Evolutionary conservation across 92 coral and sea anemone genomes (phyloP), one percentile per base, ranked within the genome.

Genomic region (Actinostola sp.): DNA sequence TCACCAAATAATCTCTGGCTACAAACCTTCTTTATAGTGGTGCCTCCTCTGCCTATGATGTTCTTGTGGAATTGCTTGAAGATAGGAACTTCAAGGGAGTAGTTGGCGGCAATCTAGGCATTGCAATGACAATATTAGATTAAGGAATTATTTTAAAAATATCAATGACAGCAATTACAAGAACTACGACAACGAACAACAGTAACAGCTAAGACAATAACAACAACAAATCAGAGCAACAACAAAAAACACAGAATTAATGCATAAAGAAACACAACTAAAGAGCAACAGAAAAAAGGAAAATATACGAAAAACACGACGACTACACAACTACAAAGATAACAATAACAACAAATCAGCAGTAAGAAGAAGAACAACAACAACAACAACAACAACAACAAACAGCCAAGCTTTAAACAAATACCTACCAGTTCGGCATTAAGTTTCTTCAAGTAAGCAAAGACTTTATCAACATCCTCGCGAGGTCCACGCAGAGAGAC

Each of bases 31-130:
- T 81, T 91, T 50, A 95, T 95, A 10, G 99, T 95, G 3, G 74
- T 66, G 17, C 99, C 99, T 19, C 99, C 99, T 70, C 97, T 78
- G 15, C 99, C 99, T 69, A 95, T 95, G 53, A 95, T 81, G 80
- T 95, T 95, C 83, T 89, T 91, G 83, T 95, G 99, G 72, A 91
- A 95, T 82, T 95, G 93, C 77, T 95, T 95, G 82, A 88, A 95
- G 83, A 95, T 89, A 20, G 99, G 99, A 11, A 95, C 94, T 39
- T 91, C 92, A 15, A 85, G 71, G 27, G 84, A 75, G 73, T 75
- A 91, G 75, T 95, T 95, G 48, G 97, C 89, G 48, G 97, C 99
- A 68, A 91, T 84, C 96, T 90, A 60, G 35, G 42, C 8, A 23
- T 62, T 35, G 64, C 14, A 48, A 17, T 60, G n/a, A 52, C 2